Base-by-base conservation (phyloP, 2,113 vertebrate species). In the Todiramphus chloris region DNA sequence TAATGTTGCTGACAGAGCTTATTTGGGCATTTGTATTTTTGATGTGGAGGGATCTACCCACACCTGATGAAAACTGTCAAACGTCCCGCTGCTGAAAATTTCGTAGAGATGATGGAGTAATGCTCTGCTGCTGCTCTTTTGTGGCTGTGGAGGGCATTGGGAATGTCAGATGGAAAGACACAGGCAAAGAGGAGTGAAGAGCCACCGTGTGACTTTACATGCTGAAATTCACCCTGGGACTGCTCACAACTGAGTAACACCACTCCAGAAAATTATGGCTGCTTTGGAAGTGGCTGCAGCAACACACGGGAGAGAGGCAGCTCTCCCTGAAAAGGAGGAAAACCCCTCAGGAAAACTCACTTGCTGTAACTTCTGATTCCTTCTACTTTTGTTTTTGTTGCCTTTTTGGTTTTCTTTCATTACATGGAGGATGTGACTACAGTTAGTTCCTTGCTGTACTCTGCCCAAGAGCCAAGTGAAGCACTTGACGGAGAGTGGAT, bases 131-230 rank as follows among this genome's bases (percentile, higher is more conserved):
- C 16, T 50, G n/a, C n/a, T 74, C 28, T 11, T 24, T 23, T 25
- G 13, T 35, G 67, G 43, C 21, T 72, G 18, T 0, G 1, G 48
- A 63, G 30, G 10, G 2, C 33, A 39, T 33, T 0, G 1, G 17
- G 58, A 39, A 80, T 46, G 63, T 46, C 21, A 21, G 28, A 16
- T 1, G 18, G 39, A 24, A 44, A 85, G 21, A 33, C 15, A 27
- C 3, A 3, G 37, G 11, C 20, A 37, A 59, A 73, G 24, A 62
- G 27, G 27, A 81, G 12, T 37, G 37, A 59, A 68, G 66, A 75
- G 39, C n/a, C 25, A 21, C 1, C 0, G 13, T 11, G 33, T 70
- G 56, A 59, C 59, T 69, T 80, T 5, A 37, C 5, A 1, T 43
- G 55, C 46, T 83, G 70, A 55, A 91, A 86, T 66, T 72, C 46